phyloP scores from a whole-genome alignment of 2,113 vertebrate species.

The Taxidea taxus region DNA sequence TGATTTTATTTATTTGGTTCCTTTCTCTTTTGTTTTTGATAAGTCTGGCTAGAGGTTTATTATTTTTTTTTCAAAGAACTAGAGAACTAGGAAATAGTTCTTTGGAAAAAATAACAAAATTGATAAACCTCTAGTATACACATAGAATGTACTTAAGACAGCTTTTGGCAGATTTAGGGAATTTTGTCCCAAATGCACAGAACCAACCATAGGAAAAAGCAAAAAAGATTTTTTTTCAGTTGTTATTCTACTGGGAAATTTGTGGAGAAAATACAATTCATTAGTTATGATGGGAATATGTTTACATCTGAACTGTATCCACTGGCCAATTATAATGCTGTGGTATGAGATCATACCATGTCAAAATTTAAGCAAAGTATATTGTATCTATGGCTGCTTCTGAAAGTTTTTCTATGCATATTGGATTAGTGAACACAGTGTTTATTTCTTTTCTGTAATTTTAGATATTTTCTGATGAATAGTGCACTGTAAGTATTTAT shows the following conservation, averaged over 20 bases:
- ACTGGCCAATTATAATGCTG: not conserved
- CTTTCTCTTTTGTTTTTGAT: not conserved
- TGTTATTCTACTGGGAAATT: not conserved
- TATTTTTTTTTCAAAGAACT: not conserved
- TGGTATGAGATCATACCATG: not conserved
- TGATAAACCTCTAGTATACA: too few species aligned
- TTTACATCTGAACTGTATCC: not conserved
- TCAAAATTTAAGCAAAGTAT: not conserved
- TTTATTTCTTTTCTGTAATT: not conserved
- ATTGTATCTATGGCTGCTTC: not conserved
- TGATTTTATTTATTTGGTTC: not conserved
- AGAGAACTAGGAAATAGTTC: too few species aligned
- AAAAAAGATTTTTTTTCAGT: not conserved
- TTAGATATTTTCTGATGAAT: not conserved
- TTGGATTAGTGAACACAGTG: not conserved
- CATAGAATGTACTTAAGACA: not conserved
- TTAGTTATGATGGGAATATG: not conserved
- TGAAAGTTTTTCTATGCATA: not conserved
- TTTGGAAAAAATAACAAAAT: too few species aligned
- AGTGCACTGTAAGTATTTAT: not conserved
- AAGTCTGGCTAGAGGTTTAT: not conserved
- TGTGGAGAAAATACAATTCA: constrained; percentile 1
- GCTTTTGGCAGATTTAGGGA: not conserved
- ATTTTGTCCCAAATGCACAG: not conserved
- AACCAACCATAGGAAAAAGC: not conserved